Conservation (phyloP, 2,888 invertebrate genomes). For the Eilema sororculum region DNA sequence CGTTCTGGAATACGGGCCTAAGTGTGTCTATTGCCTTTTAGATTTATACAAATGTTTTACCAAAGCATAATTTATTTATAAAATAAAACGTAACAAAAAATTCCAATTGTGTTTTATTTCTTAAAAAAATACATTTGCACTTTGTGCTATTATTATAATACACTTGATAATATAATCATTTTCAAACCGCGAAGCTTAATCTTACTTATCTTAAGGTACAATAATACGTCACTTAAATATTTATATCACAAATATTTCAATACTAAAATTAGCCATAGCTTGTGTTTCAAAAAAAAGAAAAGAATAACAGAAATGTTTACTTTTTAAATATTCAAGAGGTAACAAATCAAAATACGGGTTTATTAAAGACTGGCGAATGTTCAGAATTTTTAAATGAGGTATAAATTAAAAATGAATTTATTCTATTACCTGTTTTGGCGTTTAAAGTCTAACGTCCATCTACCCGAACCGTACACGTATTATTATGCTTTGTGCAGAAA, state of each 20-base stretch:
- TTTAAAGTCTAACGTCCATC: too few species aligned
- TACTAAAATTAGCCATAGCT: conserved; percentile 37
- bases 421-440: too few species aligned
- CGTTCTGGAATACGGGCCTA: too few species aligned
- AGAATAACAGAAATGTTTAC: too few species aligned
- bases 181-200: conserved; percentile 24
- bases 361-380: too few species aligned
- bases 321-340: too few species aligned
- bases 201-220: conserved; percentile 29
- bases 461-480: too few species aligned
- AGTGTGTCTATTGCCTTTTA: not conserved
- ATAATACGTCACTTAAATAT: conserved; percentile 41
- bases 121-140: conserved; percentile 45
- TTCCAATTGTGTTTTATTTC: conserved; percentile 13
- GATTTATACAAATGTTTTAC: not conserved
- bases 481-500: too few species aligned
- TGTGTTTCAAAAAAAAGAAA: too few species aligned
- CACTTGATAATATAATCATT: conserved; percentile 18
- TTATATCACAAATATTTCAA: conserved; percentile 54
- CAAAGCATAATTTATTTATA: not conserved
- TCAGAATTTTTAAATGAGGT: too few species aligned
- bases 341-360: too few species aligned
- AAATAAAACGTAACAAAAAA: not conserved
- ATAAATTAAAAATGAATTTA: too few species aligned
- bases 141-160: conserved; percentile 42